Evolutionary conservation across 2,113 vertebrate genomes (phyloP).

Genomic region (Pituophis catenifer): DNA sequence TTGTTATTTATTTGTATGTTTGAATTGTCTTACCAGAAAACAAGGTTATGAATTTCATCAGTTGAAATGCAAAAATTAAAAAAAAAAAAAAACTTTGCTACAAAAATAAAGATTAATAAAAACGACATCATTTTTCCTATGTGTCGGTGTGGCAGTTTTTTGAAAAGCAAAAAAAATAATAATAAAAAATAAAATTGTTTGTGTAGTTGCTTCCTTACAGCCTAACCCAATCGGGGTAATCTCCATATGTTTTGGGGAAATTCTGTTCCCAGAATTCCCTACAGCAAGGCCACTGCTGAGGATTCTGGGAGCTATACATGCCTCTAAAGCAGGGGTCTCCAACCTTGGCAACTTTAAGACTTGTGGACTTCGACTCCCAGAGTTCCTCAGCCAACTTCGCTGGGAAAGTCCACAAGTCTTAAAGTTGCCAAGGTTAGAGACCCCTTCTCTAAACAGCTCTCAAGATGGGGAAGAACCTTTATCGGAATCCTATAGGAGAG

Average conservation of each 20-base stretch:
- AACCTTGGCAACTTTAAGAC: too few species aligned
- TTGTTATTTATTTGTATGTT: slow-evolving; percentile 73
- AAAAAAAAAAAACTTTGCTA: slow-evolving; percentile 64
- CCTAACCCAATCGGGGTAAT: background rate
- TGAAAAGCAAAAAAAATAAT: background rate
- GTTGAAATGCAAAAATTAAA: slow-evolving; percentile 63
- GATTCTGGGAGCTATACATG: background rate
- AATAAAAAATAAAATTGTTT: background rate
- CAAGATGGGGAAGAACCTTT: background rate
- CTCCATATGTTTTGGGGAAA: background rate
- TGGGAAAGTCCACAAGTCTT: too few species aligned
- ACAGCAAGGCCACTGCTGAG: background rate
- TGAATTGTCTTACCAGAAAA: slow-evolving; percentile 69
- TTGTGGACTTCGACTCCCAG: too few species aligned
- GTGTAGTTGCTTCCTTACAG: background rate
- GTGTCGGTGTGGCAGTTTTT: background rate
- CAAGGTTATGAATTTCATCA: slow-evolving; percentile 67
- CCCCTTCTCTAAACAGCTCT: background rate
- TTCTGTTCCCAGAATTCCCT: background rate
- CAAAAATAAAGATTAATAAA: slow-evolving; percentile 36
- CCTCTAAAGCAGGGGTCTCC: background rate
- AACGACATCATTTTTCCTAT: slow-evolving; percentile 12
- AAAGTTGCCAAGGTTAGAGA: too few species aligned
- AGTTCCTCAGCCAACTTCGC: too few species aligned
- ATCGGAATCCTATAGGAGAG: background rate